Percentiles rank a stretch among this genome's conserved stretches.
Evolutionary conservation across 2,888 invertebrate species (phyloP).

Genomic region (Euzophera pinguis): DNA sequence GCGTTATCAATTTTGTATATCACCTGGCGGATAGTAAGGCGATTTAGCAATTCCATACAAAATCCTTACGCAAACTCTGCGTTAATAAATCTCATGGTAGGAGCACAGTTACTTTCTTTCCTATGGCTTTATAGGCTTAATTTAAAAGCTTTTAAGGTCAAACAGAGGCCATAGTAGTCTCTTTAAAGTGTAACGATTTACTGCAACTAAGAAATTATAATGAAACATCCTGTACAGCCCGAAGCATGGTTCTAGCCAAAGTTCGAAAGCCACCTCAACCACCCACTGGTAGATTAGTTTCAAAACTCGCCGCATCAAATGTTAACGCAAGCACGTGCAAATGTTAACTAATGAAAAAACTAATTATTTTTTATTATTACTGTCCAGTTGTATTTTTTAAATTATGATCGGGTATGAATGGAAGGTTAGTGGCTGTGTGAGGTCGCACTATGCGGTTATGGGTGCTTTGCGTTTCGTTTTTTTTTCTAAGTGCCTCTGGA

Average conservation of each 20-base stretch:
- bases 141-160: no score
- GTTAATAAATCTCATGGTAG: no score
- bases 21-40: no score
- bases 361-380: constrained; percentile 27
- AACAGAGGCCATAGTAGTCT: no score
- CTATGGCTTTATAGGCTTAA: no score
- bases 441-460: constrained; percentile 49
- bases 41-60: no score
- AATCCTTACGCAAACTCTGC: no score
- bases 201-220: no score
- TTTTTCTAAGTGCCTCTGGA: constrained; percentile 35
- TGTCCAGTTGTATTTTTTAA: constrained; percentile 31
- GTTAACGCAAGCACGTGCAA: constrained; percentile 50
- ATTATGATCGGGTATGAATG: constrained; percentile 52
- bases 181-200: no score
- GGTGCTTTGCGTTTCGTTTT: constrained; percentile 32
- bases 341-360: constrained; percentile 16
- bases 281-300: constrained; percentile 21
- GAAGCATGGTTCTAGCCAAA: background rate
- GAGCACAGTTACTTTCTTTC: no score
- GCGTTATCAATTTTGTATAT: no score
- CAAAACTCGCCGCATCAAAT: constrained; percentile 40
- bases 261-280: constrained; percentile 2
- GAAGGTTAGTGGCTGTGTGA: constrained; percentile 25
- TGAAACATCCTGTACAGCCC: constrained; percentile 23